Percentiles rank a stretch among this genome's conserved stretches.
These are phyloP conservation scores for Hydroisotoma schaefferi DNA, from an alignment of 2,888 invertebrate species.

Conservation along the genomic window DNA sequence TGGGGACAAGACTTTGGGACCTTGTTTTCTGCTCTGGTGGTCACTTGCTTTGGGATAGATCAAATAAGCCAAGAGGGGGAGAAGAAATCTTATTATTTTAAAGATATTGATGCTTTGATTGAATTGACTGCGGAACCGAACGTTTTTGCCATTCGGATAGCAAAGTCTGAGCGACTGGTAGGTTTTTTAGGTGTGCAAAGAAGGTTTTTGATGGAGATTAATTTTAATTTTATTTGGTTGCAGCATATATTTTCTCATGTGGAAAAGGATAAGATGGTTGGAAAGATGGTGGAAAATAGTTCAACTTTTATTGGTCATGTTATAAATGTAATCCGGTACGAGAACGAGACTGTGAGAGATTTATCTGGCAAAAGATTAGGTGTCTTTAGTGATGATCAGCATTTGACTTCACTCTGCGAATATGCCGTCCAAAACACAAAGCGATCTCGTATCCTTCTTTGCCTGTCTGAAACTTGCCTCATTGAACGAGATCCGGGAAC, in stretches of 20 bases:
- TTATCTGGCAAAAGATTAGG: constrained; percentile 86
- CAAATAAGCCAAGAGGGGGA: constrained; percentile 47
- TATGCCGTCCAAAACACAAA: constrained; percentile 91
- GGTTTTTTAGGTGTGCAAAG: background rate
- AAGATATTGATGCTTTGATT: constrained; percentile 44
- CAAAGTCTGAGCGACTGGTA: constrained; percentile 44
- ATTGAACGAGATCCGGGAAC: constrained; percentile 96
- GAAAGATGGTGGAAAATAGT: constrained; percentile 79
- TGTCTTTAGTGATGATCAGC: constrained; percentile 89
- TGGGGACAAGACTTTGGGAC: constrained; percentile 47
- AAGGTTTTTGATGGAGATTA: background rate
- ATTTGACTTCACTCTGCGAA: constrained; percentile 93
- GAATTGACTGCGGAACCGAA: constrained; percentile 40
- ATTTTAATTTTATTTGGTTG: constrained; percentile 45
- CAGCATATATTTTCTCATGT: constrained; percentile 82
- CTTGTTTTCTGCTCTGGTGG: constrained; percentile 36
- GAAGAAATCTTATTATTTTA: constrained; percentile 45
- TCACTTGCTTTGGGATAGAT: constrained; percentile 45
- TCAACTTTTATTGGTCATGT: constrained; percentile 73
- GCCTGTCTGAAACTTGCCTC: constrained; percentile 91
- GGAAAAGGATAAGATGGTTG: constrained; percentile 80
- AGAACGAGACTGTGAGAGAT: constrained; percentile 78
- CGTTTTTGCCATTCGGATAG: constrained; percentile 46
- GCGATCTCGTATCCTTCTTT: constrained; percentile 77
- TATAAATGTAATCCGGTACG: constrained; percentile 72